These are phyloP conservation scores for Coracopsis vasa DNA, from an alignment of 2,113 vertebrate species.

Conservation along the genomic window DNA sequence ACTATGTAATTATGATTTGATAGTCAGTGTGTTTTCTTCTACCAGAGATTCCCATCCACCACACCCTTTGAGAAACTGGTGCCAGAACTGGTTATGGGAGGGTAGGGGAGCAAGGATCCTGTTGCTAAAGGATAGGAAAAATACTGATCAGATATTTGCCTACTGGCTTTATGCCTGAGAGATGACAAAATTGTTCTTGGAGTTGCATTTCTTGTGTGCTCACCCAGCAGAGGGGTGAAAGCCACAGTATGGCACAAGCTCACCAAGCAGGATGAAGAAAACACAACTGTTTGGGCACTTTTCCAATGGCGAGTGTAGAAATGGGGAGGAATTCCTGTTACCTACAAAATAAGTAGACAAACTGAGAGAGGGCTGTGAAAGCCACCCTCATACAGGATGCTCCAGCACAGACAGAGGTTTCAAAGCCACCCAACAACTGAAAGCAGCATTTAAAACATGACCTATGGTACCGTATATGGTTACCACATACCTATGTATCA, in stretches of 20 bases:
- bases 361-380: background rate
- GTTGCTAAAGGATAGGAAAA: background rate
- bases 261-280: background rate
- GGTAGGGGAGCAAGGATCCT: background rate
- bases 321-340: background rate
- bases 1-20: background rate
- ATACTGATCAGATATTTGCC: background rate
- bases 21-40: background rate
- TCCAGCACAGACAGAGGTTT: background rate
- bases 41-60: background rate
- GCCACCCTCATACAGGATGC: accelerated
- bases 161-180: background rate
- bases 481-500: background rate
- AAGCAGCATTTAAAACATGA: background rate
- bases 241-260: background rate
- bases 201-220: background rate
- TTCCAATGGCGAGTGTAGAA: background rate
- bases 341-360: background rate
- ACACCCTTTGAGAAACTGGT: background rate
- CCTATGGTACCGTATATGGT: background rate
- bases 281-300: background rate
- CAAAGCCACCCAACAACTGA: background rate
- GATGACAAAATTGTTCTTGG: background rate
- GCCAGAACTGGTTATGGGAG: background rate
- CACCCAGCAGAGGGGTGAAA: background rate